Evolutionary conservation across 2,113 vertebrate species (phyloP).

Genomic region (Beaufortia kweichowensis): DNA sequence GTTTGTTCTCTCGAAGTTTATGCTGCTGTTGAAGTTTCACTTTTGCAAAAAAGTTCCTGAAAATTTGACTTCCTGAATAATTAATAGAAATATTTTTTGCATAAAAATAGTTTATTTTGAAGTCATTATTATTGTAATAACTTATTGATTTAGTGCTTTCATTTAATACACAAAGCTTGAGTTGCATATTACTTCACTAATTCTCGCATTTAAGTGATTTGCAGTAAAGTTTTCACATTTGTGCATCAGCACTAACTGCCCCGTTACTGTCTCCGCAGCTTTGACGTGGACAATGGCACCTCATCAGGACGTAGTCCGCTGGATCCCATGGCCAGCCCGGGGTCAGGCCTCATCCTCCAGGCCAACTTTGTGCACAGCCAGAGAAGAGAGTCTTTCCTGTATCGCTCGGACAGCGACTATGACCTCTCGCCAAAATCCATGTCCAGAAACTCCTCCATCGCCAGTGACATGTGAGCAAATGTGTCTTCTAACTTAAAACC

Average conservation of each 20-base stretch:
- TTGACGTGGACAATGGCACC: constrained; percentile 99
- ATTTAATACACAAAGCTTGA: too few relatives aligned
- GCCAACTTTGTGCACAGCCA: constrained; percentile 98
- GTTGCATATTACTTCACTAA: too few relatives aligned
- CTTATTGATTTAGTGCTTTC: too few relatives aligned
- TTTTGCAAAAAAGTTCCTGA: too few relatives aligned
- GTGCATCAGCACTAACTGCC: not conserved
- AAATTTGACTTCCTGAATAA: too few relatives aligned
- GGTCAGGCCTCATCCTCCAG: constrained; percentile 96
- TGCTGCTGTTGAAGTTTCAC: too few relatives aligned
- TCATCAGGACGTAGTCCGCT: constrained; percentile 96
- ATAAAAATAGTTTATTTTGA: too few relatives aligned
- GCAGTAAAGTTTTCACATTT: not conserved
- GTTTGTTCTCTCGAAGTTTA: not conserved
- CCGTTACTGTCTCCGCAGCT: constrained; percentile 72
- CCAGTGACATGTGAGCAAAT: constrained; percentile 92
- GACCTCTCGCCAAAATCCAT: constrained; percentile 98
- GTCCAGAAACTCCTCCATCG: constrained; percentile 99
- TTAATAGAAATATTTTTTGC: too few relatives aligned
- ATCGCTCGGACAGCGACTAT: constrained; percentile 97
- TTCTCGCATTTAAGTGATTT: too few relatives aligned
- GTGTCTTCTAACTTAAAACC: not conserved
- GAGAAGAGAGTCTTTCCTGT: constrained; percentile 95
- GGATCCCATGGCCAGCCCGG: constrained; percentile 98
- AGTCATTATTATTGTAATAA: too few relatives aligned